Evolutionary conservation across 2,797 vertebrate species (phyloP), one percentile per base, ranked within the genome.

Genomic region (Darevskia mixta): DNA sequence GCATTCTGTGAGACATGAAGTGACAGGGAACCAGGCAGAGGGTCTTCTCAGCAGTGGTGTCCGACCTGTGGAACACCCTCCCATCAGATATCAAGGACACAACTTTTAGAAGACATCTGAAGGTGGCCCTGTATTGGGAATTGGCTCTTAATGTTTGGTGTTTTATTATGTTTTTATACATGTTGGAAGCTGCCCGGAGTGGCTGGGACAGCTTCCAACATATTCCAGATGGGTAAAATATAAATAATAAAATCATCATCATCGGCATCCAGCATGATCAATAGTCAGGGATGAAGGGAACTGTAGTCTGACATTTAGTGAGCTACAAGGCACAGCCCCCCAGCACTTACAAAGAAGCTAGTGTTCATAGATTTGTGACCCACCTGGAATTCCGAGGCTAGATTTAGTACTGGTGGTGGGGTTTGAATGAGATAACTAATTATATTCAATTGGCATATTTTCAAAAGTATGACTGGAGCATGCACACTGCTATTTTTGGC

Each of bases 341-440:
- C 72, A 38, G 7, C 20, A 35, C 35, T 73, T 35, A 73, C 32
- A 73, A 73, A 35, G n/a, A 32, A 73, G 18, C 32, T 73, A 2
- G 6, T 73, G 35, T 35, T 73, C 35, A 73, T 73, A 17, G 17
- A 32, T 35, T 20, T 73, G 72, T 18, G 35, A 8, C 72, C 35
- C 72, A 73, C 72, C 72, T 73, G 18, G 35, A 35, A 73, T 73
- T 15, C 35, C 35, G 1, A 32, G 41, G 38, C 38, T 41, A 41
- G 25, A 23, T 76, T 79, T 32, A 32, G 71, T 58, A 80, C 35
- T 2, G 8, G 3, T 79, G 32, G 15, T 79, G 38, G 69, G 29
- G 35, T 85, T 35, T 72, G 27, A 25, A 23, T 38, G 8, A 88
- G 15, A 78, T 29, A 87, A 76, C 55, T 80, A 86, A 80, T 41